phyloP scores from a whole-genome alignment of 2,797 vertebrate genomes.

The Pangasius mekongensis region DNA sequence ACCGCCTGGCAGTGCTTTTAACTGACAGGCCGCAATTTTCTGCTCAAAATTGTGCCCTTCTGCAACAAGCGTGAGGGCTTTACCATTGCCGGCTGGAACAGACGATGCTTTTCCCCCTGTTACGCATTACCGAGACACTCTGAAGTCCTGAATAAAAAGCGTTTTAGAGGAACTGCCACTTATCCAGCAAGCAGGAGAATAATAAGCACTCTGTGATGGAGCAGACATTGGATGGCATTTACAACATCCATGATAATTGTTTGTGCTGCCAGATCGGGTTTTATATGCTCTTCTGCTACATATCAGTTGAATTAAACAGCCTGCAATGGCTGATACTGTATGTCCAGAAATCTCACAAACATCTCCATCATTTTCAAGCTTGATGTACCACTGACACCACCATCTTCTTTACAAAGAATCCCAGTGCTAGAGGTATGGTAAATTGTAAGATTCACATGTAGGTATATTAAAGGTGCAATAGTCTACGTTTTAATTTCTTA shows the following conservation, averaged over 20 bases:
- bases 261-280: constrained; percentile 40
- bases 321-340: constrained; percentile 38
- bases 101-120: constrained; percentile 41
- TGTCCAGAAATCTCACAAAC: constrained; percentile 22
- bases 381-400: background rate
- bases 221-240: constrained; percentile 52
- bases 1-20: constrained; percentile 48
- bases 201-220: constrained; percentile 58
- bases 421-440: background rate
- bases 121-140: constrained; percentile 54
- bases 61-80: constrained; percentile 38
- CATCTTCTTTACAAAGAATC: background rate
- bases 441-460: background rate
- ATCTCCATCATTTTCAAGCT: background rate
- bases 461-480: background rate
- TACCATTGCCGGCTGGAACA: constrained; percentile 44
- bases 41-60: constrained; percentile 55
- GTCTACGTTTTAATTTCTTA: background rate
- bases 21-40: constrained; percentile 62
- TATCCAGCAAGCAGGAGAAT: constrained; percentile 52
- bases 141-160: constrained; percentile 50
- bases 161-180: constrained; percentile 57
- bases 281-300: constrained; percentile 43
- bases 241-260: constrained; percentile 54
- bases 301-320: constrained; percentile 52